Percentiles rank a stretch among this genome's conserved stretches.
These are phyloP conservation scores for Drosophila prostipennis DNA, from an alignment of 2,888 invertebrate genomes.

Conservation along the genomic window DNA sequence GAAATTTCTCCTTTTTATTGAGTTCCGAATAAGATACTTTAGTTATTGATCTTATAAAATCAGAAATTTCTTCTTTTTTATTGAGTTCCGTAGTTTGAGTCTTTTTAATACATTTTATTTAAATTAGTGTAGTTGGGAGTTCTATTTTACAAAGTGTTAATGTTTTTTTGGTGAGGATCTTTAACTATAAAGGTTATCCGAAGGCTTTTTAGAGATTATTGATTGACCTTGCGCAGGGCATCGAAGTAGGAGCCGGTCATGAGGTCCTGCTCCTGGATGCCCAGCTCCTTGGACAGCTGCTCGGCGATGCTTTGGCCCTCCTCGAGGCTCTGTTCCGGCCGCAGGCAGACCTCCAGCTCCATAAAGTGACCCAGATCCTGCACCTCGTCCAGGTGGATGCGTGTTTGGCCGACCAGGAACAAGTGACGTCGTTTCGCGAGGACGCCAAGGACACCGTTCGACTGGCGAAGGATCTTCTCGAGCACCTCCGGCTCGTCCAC, in stretches of 20 bases:
- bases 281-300: constrained; percentile 85
- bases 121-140: not conserved
- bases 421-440: constrained; percentile 91
- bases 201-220: not conserved
- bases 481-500: constrained; percentile 85
- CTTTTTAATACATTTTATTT: too few species aligned
- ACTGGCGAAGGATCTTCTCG: constrained; percentile 86
- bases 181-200: not conserved
- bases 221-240: constrained; percentile 57
- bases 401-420: constrained; percentile 90
- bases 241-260: constrained; percentile 87
- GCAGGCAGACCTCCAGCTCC: constrained; percentile 88
- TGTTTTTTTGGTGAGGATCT: not conserved
- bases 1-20: too few species aligned
- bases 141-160: not conserved
- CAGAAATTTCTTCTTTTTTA: too few species aligned
- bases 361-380: constrained; percentile 87
- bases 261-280: constrained; percentile 84
- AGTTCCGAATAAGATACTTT: too few species aligned
- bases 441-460: constrained; percentile 89
- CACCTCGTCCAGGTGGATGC: constrained; percentile 95
- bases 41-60: too few species aligned
- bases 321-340: constrained; percentile 85
- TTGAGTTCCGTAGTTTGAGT: too few species aligned
- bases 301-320: constrained; percentile 86